Evolutionary conservation across 2,888 invertebrate genomes (phyloP), one percentile per base, ranked within the genome.

Genomic region (Elaeidobius kamerunicus): DNA sequence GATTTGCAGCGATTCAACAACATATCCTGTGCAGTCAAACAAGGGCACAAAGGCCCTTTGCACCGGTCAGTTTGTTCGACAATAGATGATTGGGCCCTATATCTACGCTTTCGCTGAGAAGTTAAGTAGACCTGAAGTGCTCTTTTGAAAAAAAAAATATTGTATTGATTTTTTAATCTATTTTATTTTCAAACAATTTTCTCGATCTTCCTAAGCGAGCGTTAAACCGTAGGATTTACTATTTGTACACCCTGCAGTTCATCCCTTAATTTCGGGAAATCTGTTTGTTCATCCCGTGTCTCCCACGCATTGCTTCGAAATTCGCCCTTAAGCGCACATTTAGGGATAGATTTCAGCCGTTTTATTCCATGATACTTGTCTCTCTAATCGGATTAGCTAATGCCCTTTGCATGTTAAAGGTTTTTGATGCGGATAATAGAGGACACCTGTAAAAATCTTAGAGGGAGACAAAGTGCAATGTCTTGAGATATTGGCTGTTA

Each of bases 1-100:
- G 68, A 69, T 69, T 69, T 67, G 67, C 67, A 67, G 65, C 68
- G 65, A 67, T 69, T 69, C 67, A 65, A 68, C 69, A n/a, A n/a
- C n/a, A n/a, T n/a, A 69, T 69, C 66, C 68, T 67, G 68, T 64
- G 63, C 60, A 60, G 63, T 60, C 63, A 65, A 66, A 67, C 67
- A 67, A 65, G 60, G 57, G 58, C 57, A 69, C 67, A 69, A 69
- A 60, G 61, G 65, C 52, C 61, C 63, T 62, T 60, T 64, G 65
- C 68, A 68, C 67, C 70, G 70, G 70, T 70, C 67, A 68, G 67
- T 52, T 47, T 43, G 47, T 28, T 42, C 36, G n/a, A 60, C 57
- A 61, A 60, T 58, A 59, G 59, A 47, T 61, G 44, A 57, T 58
- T 45, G 54, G 54, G 45, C 49, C 60, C 56, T 48, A 52, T 56